Conservation (phyloP, 2,888 invertebrate species). For the Sabatieria punctata region DNA sequence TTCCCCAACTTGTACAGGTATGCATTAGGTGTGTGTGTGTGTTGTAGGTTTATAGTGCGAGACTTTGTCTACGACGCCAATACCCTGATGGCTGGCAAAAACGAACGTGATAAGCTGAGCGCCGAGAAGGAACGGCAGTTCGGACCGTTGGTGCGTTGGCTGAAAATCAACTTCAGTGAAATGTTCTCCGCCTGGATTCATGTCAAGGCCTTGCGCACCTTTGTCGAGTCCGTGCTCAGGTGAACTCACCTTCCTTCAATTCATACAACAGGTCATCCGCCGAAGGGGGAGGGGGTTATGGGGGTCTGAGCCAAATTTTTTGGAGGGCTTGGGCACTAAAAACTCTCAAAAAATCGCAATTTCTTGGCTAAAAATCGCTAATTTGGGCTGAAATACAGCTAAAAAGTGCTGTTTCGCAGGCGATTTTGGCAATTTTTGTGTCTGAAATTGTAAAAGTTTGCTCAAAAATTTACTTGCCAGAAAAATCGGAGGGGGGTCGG, state of each 20-base stretch:
- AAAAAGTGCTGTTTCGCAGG: too few relatives aligned
- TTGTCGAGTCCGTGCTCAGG: conserved; percentile 97
- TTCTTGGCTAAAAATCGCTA: too few relatives aligned
- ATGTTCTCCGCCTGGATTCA: conserved; percentile 98
- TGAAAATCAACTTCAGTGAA: conserved; percentile 98
- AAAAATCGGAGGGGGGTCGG: too few relatives aligned
- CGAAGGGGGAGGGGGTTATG: too few relatives aligned
- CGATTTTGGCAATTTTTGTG: too few relatives aligned
- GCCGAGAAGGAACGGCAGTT: conserved; percentile 68
- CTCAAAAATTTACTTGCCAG: too few relatives aligned
- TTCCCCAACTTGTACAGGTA: not conserved
- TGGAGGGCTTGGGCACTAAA: too few relatives aligned
- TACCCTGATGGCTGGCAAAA: conserved; percentile 83
- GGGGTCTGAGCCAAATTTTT: too few relatives aligned
- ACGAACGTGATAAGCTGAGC: conserved; percentile 85
- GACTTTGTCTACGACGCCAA: conserved; percentile 96
- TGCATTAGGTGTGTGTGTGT: conserved; percentile 38
- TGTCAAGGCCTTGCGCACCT: conserved; percentile 90
- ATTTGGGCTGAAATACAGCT: too few relatives aligned
- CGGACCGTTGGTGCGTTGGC: conserved; percentile 88
- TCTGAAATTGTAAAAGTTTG: too few relatives aligned
- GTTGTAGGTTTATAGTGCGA: conserved; percentile 68
- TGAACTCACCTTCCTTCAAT: conserved; percentile 34
- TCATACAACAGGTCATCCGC: too few relatives aligned
- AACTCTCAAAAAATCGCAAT: too few relatives aligned